These are phyloP conservation scores for Halichoeres trimaculatus DNA, from an alignment of 2,113 vertebrate genomes.

Conservation along the genomic window DNA sequence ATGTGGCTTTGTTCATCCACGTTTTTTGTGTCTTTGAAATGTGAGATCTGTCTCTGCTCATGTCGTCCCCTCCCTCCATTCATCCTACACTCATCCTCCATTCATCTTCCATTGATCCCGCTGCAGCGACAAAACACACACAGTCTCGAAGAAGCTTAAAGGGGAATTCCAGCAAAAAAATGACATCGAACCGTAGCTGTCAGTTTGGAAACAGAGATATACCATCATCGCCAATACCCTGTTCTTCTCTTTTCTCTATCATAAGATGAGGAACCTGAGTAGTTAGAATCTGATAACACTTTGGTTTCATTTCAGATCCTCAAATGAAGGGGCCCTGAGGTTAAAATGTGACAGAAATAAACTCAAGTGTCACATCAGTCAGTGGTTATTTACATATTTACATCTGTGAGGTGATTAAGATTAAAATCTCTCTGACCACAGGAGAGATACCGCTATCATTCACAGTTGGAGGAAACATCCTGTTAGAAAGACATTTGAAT, in stretches of 20 bases:
- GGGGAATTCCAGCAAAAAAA: conserved; percentile 61
- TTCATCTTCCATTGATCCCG: conserved; percentile 53
- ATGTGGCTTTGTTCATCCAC: conserved; percentile 27
- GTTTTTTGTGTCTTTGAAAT: conserved; percentile 77
- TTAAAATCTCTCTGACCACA: background rate
- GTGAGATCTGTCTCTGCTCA: conserved; percentile 60
- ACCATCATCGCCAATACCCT: background rate
- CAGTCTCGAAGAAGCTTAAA: conserved; percentile 52
- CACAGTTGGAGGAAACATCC: no score
- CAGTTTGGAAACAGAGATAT: background rate
- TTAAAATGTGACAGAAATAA: background rate
- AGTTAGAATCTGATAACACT: background rate
- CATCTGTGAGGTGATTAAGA: background rate
- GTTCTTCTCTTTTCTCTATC: no score
- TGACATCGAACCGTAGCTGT: background rate
- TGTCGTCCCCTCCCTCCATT: conserved; percentile 68
- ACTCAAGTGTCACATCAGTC: background rate
- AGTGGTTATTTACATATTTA: background rate
- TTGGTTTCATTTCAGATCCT: background rate
- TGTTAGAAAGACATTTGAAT: background rate
- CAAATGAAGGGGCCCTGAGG: background rate
- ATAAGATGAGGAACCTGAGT: background rate
- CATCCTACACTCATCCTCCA: conserved; percentile 51
- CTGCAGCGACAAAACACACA: conserved; percentile 43
- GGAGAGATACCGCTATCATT: background rate